Conservation (phyloP, 2,113 vertebrate species). For the Hippocampus guttulatus region DNA sequence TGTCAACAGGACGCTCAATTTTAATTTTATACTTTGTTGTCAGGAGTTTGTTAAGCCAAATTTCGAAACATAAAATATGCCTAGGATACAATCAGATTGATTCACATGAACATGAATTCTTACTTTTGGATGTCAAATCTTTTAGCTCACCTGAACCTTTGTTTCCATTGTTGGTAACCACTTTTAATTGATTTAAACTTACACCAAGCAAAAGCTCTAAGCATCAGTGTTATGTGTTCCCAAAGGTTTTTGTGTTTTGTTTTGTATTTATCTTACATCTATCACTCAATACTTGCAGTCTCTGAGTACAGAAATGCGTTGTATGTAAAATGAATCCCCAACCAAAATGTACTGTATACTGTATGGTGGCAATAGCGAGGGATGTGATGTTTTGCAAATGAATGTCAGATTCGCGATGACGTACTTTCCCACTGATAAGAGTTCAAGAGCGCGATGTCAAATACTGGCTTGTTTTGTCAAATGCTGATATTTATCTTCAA, state of each 20-base stretch:
- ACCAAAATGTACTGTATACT: background rate
- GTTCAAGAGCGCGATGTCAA: constrained; percentile 52
- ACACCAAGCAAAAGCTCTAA: background rate
- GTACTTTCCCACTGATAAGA: constrained; percentile 41
- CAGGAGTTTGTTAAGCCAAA: too few species aligned
- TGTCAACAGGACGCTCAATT: too few species aligned
- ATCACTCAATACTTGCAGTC: constrained; percentile 7
- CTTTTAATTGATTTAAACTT: background rate
- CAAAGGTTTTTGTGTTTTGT: background rate
- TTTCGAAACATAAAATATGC: too few species aligned
- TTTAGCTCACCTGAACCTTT: background rate
- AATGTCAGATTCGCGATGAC: constrained; percentile 43
- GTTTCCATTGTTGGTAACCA: background rate
- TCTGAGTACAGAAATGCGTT: background rate
- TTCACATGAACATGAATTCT: too few species aligned
- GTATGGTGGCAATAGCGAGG: constrained; percentile 53
- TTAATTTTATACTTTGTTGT: too few species aligned
- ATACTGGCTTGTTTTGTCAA: constrained; percentile 36
- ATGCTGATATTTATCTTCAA: constrained; percentile 61
- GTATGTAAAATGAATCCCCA: background rate
- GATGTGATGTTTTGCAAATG: constrained; percentile 48
- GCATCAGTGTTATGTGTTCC: constrained; percentile 13
- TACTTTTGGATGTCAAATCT: too few species aligned
- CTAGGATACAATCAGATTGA: too few species aligned
- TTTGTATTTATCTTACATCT: constrained; percentile 31